Percentiles rank a stretch among this genome's conserved stretches.
phyloP scores from a whole-genome alignment of 2,888 invertebrate species.

The Eilema caniola region DNA sequence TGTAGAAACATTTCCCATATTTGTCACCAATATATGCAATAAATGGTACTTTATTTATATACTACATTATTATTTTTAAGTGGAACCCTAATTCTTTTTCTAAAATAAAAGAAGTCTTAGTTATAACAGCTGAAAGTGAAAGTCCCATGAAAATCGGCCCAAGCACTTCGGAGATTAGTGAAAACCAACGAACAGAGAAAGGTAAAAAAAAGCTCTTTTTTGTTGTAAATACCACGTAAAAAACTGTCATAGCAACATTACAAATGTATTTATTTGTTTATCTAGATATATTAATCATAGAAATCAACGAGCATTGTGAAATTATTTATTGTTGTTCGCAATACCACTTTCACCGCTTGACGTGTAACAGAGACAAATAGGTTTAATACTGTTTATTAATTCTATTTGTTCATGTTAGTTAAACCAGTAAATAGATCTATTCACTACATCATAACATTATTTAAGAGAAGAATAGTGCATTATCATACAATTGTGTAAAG shows the following conservation, averaged over 20 bases:
- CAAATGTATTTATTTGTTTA: neutral
- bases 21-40: neutral
- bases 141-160: neutral
- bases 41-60: too few species aligned
- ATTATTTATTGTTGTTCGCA: neutral
- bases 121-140: neutral
- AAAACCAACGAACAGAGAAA: too few species aligned
- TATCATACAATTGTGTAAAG: too few species aligned
- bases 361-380: conserved; percentile 1
- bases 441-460: neutral
- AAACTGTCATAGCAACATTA: neutral
- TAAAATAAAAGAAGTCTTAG: too few species aligned
- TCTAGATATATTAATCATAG: neutral
- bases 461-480: too few species aligned
- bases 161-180: too few species aligned
- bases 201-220: neutral
- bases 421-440: neutral
- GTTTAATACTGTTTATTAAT: neutral
- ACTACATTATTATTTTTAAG: too few species aligned
- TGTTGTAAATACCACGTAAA: neutral
- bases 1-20: neutral
- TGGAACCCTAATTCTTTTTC: too few species aligned
- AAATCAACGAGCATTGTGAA: conserved; percentile 3
- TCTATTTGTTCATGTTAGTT: too few species aligned
- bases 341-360: conserved; percentile 12